These are phyloP conservation scores for Lytechinus variegatus DNA, from an alignment of 35 echinoderm and acorn worm species.

Conservation along the genomic window DNA sequence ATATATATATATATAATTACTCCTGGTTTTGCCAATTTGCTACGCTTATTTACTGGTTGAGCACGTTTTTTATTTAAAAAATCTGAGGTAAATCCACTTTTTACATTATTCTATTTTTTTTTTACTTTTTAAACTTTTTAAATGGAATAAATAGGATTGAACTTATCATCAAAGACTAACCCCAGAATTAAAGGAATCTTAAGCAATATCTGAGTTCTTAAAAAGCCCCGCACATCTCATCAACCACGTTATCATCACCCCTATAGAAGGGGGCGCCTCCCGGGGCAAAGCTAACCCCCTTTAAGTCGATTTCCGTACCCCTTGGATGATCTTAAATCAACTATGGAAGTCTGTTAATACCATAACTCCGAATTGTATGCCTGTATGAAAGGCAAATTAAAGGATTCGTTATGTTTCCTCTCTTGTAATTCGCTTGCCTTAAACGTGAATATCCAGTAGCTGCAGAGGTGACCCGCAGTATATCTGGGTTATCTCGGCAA, in stretches of 20 bases:
- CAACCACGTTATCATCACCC: background rate
- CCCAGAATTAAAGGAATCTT: background rate
- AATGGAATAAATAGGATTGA: background rate
- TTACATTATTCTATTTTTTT: background rate
- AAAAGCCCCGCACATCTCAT: background rate
- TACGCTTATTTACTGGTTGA: background rate
- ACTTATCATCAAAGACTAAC: background rate
- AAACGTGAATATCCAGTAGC: background rate
- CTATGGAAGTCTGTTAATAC: background rate
- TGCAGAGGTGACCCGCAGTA: background rate
- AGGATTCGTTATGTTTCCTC: background rate
- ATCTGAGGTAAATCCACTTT: background rate
- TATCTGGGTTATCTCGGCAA: conserved; percentile 1
- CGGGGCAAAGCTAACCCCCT: background rate
- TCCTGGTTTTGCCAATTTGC: no score
- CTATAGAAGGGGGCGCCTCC: background rate
- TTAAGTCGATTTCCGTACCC: background rate
- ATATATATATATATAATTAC: no score
- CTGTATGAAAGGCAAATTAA: background rate
- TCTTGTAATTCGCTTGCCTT: background rate
- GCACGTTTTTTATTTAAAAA: no score
- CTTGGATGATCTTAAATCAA: background rate
- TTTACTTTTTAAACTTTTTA: background rate
- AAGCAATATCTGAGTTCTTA: background rate
- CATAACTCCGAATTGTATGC: background rate